Percentiles rank a stretch among this genome's conserved stretches.
phyloP scores from a whole-genome alignment of 2,797 vertebrate species.

The Vespertilio murinus region DNA sequence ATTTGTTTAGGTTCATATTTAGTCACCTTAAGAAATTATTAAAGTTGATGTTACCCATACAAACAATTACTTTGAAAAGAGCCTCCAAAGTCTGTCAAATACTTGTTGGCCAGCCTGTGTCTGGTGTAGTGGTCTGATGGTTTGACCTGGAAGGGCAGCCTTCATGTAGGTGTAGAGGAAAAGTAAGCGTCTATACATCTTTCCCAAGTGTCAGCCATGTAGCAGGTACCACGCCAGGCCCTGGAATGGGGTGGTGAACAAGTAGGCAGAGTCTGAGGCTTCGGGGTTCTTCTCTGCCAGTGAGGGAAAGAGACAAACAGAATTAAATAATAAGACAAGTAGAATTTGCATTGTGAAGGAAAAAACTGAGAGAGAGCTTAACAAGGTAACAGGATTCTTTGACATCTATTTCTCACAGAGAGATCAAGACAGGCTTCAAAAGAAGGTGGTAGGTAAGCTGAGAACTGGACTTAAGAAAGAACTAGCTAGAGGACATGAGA shows the following conservation, averaged over 20 bases:
- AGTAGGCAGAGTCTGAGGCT: neutral
- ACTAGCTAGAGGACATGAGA: fast-evolving
- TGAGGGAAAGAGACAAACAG: neutral
- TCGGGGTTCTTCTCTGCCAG: neutral
- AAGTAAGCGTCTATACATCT: neutral
- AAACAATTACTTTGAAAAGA: neutral
- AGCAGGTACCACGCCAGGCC: fast-evolving
- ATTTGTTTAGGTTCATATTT: neutral
- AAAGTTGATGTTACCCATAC: neutral
- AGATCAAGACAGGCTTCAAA: neutral
- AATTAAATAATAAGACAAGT: neutral
- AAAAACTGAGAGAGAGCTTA: neutral
- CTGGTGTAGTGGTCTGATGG: neutral
- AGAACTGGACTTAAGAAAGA: neutral
- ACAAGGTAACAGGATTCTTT: neutral
- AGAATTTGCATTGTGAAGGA: neutral
- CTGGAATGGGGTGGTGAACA: neutral
- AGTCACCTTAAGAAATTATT: neutral
- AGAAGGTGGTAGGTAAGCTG: neutral
- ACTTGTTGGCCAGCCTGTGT: neutral
- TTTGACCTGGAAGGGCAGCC: neutral
- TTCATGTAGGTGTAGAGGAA: neutral
- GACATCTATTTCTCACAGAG: neutral
- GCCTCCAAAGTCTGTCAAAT: neutral
- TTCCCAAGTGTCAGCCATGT: fast-evolving